Conservation (phyloP, 2,113 vertebrate species). For the Actenoides lindsayi region DNA sequence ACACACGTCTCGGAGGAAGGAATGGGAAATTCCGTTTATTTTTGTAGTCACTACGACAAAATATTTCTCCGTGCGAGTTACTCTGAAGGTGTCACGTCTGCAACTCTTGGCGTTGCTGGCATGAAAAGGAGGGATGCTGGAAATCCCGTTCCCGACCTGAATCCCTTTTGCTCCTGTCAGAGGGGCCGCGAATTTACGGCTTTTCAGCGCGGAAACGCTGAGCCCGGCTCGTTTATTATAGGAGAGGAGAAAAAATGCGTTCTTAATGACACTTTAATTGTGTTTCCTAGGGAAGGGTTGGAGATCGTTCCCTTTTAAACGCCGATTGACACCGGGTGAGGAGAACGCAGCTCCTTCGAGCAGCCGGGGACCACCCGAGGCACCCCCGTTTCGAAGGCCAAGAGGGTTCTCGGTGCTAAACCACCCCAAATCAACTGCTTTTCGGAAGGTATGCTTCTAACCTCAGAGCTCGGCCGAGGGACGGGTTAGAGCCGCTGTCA, state of each 20-base stretch:
- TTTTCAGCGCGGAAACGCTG: background rate
- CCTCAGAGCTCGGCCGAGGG: background rate
- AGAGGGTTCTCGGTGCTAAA: background rate
- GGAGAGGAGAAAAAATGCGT: background rate
- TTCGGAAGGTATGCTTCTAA: background rate
- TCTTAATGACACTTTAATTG: background rate
- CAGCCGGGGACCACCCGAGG: background rate
- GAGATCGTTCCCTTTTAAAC: background rate
- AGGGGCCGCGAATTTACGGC: background rate
- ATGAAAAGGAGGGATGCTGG: background rate
- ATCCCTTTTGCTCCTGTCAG: background rate
- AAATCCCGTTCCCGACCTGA: background rate
- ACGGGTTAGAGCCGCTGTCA: background rate
- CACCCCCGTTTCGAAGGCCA: background rate
- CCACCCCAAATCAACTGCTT: background rate
- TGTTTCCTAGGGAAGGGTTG: background rate
- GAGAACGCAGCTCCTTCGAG: background rate
- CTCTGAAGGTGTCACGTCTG: background rate
- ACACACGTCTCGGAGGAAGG: background rate
- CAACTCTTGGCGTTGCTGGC: background rate
- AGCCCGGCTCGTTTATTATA: background rate
- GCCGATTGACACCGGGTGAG: background rate
- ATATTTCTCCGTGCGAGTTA: background rate
- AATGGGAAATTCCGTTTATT: background rate
- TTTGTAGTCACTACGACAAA: background rate